Percentiles rank a stretch among this genome's conserved stretches.
Conservation (phyloP, 2,113 vertebrate species). For the Martes martes region DNA sequence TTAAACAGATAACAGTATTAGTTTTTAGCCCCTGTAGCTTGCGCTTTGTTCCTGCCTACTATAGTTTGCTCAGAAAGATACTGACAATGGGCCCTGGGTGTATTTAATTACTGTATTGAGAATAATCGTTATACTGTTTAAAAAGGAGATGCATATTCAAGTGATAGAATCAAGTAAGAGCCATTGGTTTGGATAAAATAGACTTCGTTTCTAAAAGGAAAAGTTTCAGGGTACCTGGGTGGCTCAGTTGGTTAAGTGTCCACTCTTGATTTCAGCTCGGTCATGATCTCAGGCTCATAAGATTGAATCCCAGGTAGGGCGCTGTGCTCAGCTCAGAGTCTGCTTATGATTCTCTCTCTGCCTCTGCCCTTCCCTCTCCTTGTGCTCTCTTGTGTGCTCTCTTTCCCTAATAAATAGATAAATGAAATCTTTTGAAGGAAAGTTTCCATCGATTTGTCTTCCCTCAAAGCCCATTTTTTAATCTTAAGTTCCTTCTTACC, state of each 20-base stretch:
- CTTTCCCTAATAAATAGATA: too few relatives aligned
- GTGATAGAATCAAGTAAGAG: neutral
- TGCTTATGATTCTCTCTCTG: too few relatives aligned
- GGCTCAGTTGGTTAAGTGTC: too few relatives aligned
- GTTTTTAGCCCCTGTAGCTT: neutral
- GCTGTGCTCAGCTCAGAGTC: too few relatives aligned
- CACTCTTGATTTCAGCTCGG: too few relatives aligned
- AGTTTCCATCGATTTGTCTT: too few relatives aligned
- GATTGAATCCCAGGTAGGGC: too few relatives aligned
- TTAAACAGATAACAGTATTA: neutral
- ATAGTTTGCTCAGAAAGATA: neutral
- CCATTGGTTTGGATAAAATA: neutral
- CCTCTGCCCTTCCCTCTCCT: too few relatives aligned
- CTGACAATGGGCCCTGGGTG: neutral
- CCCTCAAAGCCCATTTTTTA: too few relatives aligned
- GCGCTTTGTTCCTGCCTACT: neutral
- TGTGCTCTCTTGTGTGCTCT: too few relatives aligned
- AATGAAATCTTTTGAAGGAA: too few relatives aligned
- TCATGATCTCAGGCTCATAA: too few relatives aligned
- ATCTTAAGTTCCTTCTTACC: neutral
- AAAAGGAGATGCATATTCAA: neutral
- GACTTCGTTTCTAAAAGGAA: neutral
- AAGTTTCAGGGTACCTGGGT: neutral
- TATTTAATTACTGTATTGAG: neutral
- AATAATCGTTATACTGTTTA: neutral